Base-by-base conservation (phyloP, 2,888 invertebrate species). In the Zonitis immaculata region DNA sequence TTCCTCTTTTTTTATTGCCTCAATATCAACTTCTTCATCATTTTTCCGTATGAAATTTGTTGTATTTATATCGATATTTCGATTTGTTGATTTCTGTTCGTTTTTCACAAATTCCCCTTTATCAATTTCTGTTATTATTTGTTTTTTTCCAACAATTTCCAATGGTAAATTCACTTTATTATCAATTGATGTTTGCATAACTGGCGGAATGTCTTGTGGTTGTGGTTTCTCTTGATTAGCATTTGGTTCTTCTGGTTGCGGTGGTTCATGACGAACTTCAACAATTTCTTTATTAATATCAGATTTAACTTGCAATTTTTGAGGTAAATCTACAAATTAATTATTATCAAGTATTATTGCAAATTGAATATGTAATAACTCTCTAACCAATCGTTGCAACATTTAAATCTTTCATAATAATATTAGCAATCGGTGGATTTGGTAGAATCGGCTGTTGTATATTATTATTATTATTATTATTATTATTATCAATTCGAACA, bases 11-110 rank as follows among this genome's bases (percentile, higher is more conserved):
- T 75, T 72, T 14, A 76, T 74, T 9, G 76, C 76, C 65, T 76
- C 75, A 49, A 68, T 69, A 59, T 80, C 79, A 4, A 77, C 75
- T 59, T n/a, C n/a, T n/a, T 79, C 77, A 54, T 78, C 77, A 52
- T 72, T 75, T 53, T 55, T 48, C n/a, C n/a, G 35, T 3, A 16
- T 1, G 16, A 35, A 9, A 26, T 25, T 9, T 8, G 26, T 30
- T 30, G 44, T 39, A 49, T 56, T 54, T 6, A 1, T 48, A 25
- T 26, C 48, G n/a, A 32, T 53, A 14, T 7, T 45, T 20, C 30
- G n/a, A 30, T 30, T 22, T 4, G 3, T 22, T 22, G 5, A 22
- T 32, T 18, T 28, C 26, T 48, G 53, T 20, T 30, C 56, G 12
- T 52, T 46, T 11, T 12, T 20, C 11, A 28, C 39, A 14, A 30